phyloP scores from a whole-genome alignment of 2,113 vertebrate species.

The Piaya cayana region DNA sequence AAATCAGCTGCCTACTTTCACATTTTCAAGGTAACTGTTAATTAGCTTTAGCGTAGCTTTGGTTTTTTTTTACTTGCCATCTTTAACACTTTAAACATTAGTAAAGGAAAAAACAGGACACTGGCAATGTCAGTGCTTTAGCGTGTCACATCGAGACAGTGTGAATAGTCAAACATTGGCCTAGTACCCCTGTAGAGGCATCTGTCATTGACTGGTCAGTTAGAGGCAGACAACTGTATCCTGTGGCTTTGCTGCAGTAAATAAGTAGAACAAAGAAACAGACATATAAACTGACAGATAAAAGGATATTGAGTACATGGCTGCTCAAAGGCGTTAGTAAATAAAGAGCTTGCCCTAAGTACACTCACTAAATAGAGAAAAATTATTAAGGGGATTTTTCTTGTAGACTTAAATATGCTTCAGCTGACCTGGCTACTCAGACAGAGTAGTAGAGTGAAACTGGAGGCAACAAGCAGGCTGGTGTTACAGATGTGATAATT shows the following conservation, averaged over 20 bases:
- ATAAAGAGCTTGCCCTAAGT: background rate
- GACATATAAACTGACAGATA: background rate
- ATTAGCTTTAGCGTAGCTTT: background rate
- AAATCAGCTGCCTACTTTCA: background rate
- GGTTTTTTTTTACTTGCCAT: background rate
- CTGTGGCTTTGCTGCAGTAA: background rate
- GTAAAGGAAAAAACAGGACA: background rate
- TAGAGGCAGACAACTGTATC: background rate
- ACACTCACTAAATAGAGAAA: background rate
- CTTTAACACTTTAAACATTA: background rate
- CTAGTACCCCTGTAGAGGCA: too few relatives aligned
- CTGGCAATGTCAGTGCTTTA: background rate
- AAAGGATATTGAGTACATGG: background rate
- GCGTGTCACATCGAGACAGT: background rate
- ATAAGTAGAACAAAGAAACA: background rate
- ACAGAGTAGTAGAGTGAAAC: rapidly evolving
- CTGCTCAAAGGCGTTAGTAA: background rate
- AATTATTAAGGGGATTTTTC: background rate
- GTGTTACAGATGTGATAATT: background rate
- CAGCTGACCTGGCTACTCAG: background rate
- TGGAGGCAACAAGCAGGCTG: background rate
- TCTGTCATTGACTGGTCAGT: background rate
- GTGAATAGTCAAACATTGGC: background rate
- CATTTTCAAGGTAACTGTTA: background rate
- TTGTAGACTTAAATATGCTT: background rate